These are phyloP conservation scores for Cheilosia pagana DNA, from an alignment of 2,888 invertebrate genomes.

Conservation along the genomic window DNA sequence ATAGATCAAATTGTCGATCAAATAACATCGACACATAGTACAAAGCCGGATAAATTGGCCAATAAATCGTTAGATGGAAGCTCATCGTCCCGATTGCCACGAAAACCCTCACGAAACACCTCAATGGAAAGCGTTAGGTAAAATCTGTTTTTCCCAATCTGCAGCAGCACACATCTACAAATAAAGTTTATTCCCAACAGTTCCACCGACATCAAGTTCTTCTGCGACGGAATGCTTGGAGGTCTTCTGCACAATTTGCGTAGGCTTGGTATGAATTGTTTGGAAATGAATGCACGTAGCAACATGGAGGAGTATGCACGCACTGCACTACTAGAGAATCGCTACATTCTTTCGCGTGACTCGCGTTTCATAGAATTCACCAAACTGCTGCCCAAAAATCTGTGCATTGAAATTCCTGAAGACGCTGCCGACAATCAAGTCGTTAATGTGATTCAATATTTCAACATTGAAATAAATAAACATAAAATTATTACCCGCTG, in stretches of 20 bases:
- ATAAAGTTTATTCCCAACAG: constrained; percentile 9
- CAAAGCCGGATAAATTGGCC: constrained; percentile 59
- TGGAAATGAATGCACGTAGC: constrained; percentile 41
- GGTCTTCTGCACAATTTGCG: constrained; percentile 61
- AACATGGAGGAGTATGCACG: constrained; percentile 34
- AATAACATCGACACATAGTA: constrained; percentile 64
- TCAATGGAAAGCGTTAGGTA: constrained; percentile 44
- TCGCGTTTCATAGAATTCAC: constrained; percentile 46
- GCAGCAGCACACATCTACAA: not conserved
- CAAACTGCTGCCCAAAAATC: constrained; percentile 36
- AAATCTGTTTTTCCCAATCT: not conserved
- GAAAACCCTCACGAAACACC: constrained; percentile 27
- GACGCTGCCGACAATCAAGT: constrained; percentile 56
- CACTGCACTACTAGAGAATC: constrained; percentile 49
- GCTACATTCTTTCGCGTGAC: constrained; percentile 52
- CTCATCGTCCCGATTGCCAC: constrained; percentile 30
- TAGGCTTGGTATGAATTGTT: constrained; percentile 55
- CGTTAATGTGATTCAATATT: constrained; percentile 54
- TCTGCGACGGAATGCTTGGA: constrained; percentile 60
- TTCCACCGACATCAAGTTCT: constrained; percentile 60
- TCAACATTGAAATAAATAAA: constrained; percentile 54
- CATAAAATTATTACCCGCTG: constrained; percentile 46
- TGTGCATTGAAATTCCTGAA: constrained; percentile 59
- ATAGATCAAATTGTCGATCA: constrained; percentile 77
- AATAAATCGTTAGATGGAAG: constrained; percentile 51